Conservation (phyloP, 2,888 invertebrate species). For the Anorthoa munda region DNA sequence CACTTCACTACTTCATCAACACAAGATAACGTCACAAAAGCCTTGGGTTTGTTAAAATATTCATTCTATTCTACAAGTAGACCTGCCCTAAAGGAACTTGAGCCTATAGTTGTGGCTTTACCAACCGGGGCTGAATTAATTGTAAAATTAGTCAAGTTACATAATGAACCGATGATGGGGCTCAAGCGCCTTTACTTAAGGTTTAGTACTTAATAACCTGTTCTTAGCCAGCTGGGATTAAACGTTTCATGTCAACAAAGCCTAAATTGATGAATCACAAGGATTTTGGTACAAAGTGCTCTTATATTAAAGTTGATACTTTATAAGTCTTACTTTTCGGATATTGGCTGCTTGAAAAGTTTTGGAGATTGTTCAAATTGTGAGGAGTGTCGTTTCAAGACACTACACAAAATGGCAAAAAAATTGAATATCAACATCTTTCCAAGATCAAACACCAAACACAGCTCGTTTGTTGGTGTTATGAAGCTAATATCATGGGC, state of each 20-base stretch:
- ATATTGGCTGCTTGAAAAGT: conserved; percentile 21
- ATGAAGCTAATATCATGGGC: not conserved
- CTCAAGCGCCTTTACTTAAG: conserved; percentile 70
- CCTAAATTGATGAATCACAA: conserved; percentile 59
- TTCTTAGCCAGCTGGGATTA: conserved; percentile 69
- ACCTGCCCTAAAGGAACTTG: conserved; percentile 45
- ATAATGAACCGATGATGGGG: conserved; percentile 67
- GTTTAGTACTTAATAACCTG: conserved; percentile 77
- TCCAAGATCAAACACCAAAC: not conserved
- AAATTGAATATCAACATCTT: not conserved
- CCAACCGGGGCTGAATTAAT: conserved; percentile 70
- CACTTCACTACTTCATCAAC: conserved; percentile 23
- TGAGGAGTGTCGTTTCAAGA: not conserved
- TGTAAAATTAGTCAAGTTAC: conserved; percentile 73
- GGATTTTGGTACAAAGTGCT: conserved; percentile 43
- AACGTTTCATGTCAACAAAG: conserved; percentile 66
- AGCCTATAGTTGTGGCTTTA: conserved; percentile 65
- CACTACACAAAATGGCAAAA: not conserved
- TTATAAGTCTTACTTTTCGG: conserved; percentile 16
- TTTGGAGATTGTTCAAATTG: not conserved
- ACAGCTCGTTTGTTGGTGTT: too few relatives aligned
- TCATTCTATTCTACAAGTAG: conserved; percentile 43
- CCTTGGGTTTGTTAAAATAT: conserved; percentile 47
- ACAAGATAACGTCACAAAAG: conserved; percentile 14
- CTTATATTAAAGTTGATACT: conserved; percentile 29